A percentile compares a stretch with the other conserved stretches of the same genome.
These are phyloP conservation scores for Laupala kohalensis DNA, from an alignment of 1,140 invertebrate species.

Conservation along the genomic window DNA sequence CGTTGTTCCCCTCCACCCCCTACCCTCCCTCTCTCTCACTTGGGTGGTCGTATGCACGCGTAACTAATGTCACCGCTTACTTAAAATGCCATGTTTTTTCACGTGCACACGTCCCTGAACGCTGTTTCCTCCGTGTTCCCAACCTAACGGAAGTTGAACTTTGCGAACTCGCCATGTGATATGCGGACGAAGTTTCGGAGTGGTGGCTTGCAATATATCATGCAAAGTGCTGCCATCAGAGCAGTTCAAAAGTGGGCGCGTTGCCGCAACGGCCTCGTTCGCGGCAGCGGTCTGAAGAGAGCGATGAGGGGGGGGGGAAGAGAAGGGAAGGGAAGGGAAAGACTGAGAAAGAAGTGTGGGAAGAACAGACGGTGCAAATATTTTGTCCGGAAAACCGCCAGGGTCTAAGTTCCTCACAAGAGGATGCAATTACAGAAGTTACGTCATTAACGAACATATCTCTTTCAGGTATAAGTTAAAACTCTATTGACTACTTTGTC, in stretches of 20 bases:
- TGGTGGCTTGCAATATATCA: neutral
- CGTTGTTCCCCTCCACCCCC: too few relatives aligned
- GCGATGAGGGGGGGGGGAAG: neutral
- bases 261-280: too few relatives aligned
- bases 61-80: neutral
- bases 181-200: neutral
- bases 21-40: neutral
- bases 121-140: neutral
- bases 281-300: too few relatives aligned
- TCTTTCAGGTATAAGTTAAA: too few relatives aligned
- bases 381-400: too few relatives aligned
- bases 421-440: too few relatives aligned
- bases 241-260: neutral
- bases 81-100: neutral
- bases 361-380: too few relatives aligned
- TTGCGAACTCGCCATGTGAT: neutral
- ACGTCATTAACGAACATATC: too few relatives aligned
- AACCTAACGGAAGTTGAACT: neutral
- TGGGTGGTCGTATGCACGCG: neutral
- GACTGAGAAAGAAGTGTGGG: too few relatives aligned
- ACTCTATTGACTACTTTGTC: too few relatives aligned
- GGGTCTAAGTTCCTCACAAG: too few relatives aligned
- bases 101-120: too few relatives aligned
- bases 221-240: neutral
- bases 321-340: neutral